These are phyloP conservation scores for Agrilus planipennis DNA, from an alignment of 1,140 invertebrate genomes.

Conservation along the genomic window DNA sequence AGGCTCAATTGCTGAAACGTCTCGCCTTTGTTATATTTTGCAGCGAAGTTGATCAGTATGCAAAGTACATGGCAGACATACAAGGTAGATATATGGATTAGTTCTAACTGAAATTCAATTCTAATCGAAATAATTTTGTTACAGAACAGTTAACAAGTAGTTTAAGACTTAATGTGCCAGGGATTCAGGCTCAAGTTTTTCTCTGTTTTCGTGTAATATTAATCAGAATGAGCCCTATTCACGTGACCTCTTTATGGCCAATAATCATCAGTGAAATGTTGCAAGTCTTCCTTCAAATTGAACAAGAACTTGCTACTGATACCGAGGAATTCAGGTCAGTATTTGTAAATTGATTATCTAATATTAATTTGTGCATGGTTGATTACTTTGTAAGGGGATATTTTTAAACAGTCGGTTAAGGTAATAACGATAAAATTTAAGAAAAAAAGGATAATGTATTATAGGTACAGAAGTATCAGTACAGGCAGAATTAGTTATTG, in stretches of 20 bases:
- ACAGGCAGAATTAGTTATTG: no score
- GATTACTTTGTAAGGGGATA: no score
- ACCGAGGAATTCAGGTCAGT: conserved; percentile 67
- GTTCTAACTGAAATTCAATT: background rate
- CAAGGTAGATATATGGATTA: conserved; percentile 52
- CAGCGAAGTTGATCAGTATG: conserved; percentile 85
- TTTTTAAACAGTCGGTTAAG: no score
- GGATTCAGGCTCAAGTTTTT: conserved; percentile 80
- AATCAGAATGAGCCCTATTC: conserved; percentile 72
- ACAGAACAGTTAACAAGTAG: conserved; percentile 79
- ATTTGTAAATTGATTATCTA: background rate
- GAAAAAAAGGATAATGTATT: no score
- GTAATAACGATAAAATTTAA: no score
- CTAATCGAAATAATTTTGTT: conserved; percentile 14
- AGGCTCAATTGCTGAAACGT: conserved; percentile 75
- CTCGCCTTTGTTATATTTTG: conserved; percentile 87
- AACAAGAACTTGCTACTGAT: conserved; percentile 71
- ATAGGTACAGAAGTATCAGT: no score
- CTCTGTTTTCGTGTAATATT: conserved; percentile 83
- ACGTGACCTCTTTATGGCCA: conserved; percentile 86
- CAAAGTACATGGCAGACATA: conserved; percentile 86
- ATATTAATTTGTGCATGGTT: no score
- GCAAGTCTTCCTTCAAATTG: conserved; percentile 82
- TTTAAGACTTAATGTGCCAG: conserved; percentile 66
- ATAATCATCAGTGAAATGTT: conserved; percentile 90